These are phyloP conservation scores for Cataglyphis albicans DNA, from an alignment of 2,888 invertebrate genomes.

Conservation along the genomic window DNA sequence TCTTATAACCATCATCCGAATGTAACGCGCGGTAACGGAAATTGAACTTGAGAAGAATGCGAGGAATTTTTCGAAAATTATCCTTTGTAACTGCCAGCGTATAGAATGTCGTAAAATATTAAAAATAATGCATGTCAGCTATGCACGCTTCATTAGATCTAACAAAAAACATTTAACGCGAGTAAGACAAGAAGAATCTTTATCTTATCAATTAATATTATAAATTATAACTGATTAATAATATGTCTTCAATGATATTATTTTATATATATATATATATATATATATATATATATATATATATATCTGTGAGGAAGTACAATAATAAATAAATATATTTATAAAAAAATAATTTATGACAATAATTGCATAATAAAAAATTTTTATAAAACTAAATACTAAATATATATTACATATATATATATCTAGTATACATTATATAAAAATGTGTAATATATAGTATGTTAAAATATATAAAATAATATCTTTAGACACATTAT, in stretches of 20 bases:
- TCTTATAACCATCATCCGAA: constrained; percentile 31
- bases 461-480: neutral
- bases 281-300: too few species aligned
- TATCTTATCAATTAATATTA: neutral
- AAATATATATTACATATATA: neutral
- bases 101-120: constrained; percentile 18
- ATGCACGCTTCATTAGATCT: neutral
- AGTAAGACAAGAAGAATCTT: neutral
- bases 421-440: too few species aligned
- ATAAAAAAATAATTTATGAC: neutral
- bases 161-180: neutral
- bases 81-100: neutral
- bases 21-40: constrained; percentile 25
- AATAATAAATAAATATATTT: neutral
- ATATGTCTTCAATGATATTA: neutral
- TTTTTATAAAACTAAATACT: neutral
- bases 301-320: neutral
- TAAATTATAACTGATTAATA: neutral
- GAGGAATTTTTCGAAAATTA: neutral
- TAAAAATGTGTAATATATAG: too few species aligned
- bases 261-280: neutral
- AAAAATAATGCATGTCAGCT: neutral
- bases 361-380: neutral
- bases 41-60: constrained; percentile 32
- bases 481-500: neutral